phyloP scores from a whole-genome alignment of 1,140 invertebrate species.

The Lordiphosa collinella region DNA sequence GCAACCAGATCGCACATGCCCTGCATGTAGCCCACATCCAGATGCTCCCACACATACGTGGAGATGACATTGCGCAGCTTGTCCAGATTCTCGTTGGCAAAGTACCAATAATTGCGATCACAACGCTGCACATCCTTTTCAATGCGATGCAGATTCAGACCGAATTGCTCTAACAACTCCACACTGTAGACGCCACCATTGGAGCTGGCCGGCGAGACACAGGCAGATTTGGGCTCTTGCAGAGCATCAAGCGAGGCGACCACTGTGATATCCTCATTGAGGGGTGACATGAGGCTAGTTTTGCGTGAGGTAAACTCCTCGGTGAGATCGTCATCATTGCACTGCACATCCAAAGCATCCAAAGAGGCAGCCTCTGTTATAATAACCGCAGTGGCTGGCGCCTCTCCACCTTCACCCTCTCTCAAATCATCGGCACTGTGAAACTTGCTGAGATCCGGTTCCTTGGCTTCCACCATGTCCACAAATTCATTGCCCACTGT shows the following conservation, averaged over 20 bases:
- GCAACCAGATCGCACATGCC: slow-evolving; percentile 98
- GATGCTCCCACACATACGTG: slow-evolving; percentile 97
- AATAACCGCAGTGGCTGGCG: slow-evolving; percentile 80
- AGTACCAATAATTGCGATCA: slow-evolving; percentile 96
- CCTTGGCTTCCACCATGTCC: slow-evolving; percentile 51
- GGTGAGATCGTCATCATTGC: slow-evolving; percentile 70
- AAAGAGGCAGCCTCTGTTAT: slow-evolving; percentile 83
- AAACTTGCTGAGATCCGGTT: not conserved
- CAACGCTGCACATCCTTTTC: slow-evolving; percentile 98
- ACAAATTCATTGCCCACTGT: slow-evolving; percentile 78
- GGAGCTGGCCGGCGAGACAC: slow-evolving; percentile 89
- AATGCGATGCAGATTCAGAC: slow-evolving; percentile 94
- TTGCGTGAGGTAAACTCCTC: slow-evolving; percentile 74
- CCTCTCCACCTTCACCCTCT: slow-evolving; percentile 17
- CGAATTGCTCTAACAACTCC: slow-evolving; percentile 92
- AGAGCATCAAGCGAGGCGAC: slow-evolving; percentile 74
- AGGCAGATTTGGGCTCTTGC: slow-evolving; percentile 82
- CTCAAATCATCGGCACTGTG: slow-evolving; percentile 19
- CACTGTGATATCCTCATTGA: slow-evolving; percentile 75
- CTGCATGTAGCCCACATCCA: slow-evolving; percentile 94
- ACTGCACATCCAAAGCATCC: slow-evolving; percentile 53
- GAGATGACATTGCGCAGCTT: slow-evolving; percentile 98
- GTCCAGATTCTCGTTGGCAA: slow-evolving; percentile 92
- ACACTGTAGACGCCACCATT: slow-evolving; percentile 93
- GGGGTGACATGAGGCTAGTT: slow-evolving; percentile 70